Conservation (phyloP, 2,113 vertebrate genomes). For the Hypocryptadius cinnamomeus region DNA sequence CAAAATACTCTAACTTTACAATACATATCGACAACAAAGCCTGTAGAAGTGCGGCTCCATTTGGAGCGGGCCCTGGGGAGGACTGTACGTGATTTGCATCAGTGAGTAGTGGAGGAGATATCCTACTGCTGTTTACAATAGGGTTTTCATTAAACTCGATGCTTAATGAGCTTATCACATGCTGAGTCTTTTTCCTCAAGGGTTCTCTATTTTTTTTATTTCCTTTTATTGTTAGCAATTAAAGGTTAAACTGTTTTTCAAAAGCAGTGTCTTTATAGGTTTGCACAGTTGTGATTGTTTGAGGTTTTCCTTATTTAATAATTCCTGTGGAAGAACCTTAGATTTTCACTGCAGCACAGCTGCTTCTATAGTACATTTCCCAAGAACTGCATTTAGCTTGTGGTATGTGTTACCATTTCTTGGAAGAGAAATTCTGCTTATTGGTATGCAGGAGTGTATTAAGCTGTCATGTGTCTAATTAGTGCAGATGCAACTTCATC, state of each 20-base stretch:
- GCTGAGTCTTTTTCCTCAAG: conserved; percentile 25
- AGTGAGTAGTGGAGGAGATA: background rate
- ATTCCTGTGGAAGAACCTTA: background rate
- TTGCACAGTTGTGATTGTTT: background rate
- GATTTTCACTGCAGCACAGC: background rate
- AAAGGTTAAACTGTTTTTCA: conserved; percentile 40
- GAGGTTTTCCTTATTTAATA: conserved; percentile 35
- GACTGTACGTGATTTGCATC: conserved; percentile 8
- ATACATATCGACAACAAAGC: background rate
- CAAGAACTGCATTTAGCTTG: background rate
- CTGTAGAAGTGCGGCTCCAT: background rate
- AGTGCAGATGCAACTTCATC: background rate
- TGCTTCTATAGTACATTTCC: background rate
- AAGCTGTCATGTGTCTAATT: background rate
- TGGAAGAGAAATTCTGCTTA: background rate
- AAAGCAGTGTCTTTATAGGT: background rate
- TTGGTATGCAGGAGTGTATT: background rate
- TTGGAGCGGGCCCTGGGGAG: background rate
- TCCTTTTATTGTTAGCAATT: conserved; percentile 47
- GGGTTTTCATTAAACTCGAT: conserved; percentile 8
- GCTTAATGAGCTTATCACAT: conserved; percentile 45
- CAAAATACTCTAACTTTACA: background rate
- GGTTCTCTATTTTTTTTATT: conserved; percentile 39
- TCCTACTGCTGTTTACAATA: background rate
- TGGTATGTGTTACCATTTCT: background rate